Evolutionary conservation across 2,888 invertebrate species (phyloP).

Genomic region (Leucozona laternaria): DNA sequence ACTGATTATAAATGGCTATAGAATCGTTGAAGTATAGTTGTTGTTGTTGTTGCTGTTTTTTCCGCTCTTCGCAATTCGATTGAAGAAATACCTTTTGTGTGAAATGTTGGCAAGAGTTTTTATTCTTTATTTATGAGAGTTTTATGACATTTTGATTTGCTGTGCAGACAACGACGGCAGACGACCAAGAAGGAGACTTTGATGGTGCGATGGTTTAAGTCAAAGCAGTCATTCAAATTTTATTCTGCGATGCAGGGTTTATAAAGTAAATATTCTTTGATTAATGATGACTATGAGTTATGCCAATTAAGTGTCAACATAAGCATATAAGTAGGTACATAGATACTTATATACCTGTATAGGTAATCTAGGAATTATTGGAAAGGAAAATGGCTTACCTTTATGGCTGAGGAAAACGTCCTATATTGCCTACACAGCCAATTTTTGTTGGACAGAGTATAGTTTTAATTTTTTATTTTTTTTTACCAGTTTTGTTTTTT

Average conservation of each 20-base stretch:
- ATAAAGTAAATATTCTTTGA: constrained; percentile 3
- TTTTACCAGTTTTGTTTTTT: too few relatives aligned
- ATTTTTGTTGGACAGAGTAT: too few relatives aligned
- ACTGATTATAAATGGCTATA: constrained; percentile 64
- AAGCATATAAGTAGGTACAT: neutral
- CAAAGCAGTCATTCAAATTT: constrained; percentile 33
- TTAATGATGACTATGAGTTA: constrained; percentile 13
- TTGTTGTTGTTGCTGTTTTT: constrained; percentile 37
- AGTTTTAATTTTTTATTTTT: too few relatives aligned
- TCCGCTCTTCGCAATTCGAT: constrained; percentile 36
- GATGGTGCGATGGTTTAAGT: constrained; percentile 29
- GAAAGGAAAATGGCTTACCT: neutral
- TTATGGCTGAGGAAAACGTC: too few relatives aligned
- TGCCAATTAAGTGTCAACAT: constrained; percentile 40
- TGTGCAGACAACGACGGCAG: constrained; percentile 46
- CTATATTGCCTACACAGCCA: too few relatives aligned
- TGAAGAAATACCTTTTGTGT: constrained; percentile 58
- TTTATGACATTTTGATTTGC: constrained; percentile 73
- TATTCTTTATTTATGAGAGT: constrained; percentile 61
- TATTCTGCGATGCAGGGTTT: constrained; percentile 1
- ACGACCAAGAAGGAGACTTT: constrained; percentile 37
- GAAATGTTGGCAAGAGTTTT: constrained; percentile 65
- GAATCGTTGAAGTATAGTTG: constrained; percentile 41
- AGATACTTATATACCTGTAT: too few relatives aligned
- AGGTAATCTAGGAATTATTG: neutral